These are phyloP conservation scores for Bradypodion pumilum DNA, from an alignment of 2,797 vertebrate genomes.

Conservation along the genomic window DNA sequence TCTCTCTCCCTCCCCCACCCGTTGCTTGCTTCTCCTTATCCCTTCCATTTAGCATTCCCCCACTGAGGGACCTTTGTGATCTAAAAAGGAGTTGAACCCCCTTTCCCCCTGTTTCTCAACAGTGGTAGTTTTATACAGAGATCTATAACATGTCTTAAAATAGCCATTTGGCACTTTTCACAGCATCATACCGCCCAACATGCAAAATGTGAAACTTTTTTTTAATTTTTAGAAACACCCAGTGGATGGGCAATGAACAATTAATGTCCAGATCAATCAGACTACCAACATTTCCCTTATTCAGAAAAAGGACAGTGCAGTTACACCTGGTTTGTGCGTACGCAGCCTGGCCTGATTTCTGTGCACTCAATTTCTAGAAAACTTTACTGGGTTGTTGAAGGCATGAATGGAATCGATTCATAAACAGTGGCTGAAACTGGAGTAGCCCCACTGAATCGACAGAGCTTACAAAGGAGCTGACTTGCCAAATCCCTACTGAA, in stretches of 20 bases:
- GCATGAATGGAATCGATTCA: background rate
- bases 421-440: background rate
- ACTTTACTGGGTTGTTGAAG: background rate
- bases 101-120: conserved; percentile 26
- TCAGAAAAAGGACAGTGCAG: too few relatives aligned
- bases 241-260: too few relatives aligned
- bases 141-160: conserved; percentile 68
- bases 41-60: conserved; percentile 66
- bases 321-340: background rate
- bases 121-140: conserved; percentile 63
- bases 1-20: conserved; percentile 77
- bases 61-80: conserved; percentile 74
- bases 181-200: conserved; percentile 38
- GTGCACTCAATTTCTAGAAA: background rate
- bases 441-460: too few relatives aligned
- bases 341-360: background rate
- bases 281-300: background rate
- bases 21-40: background rate
- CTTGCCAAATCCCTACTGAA: too few relatives aligned
- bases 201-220: conserved; percentile 48
- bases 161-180: conserved; percentile 58
- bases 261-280: background rate
- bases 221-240: too few relatives aligned
- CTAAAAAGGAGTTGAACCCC: conserved; percentile 50
- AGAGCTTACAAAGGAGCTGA: too few relatives aligned